Conservation (phyloP, 2,888 invertebrate species). For the Polydrusus pterygomalis region DNA sequence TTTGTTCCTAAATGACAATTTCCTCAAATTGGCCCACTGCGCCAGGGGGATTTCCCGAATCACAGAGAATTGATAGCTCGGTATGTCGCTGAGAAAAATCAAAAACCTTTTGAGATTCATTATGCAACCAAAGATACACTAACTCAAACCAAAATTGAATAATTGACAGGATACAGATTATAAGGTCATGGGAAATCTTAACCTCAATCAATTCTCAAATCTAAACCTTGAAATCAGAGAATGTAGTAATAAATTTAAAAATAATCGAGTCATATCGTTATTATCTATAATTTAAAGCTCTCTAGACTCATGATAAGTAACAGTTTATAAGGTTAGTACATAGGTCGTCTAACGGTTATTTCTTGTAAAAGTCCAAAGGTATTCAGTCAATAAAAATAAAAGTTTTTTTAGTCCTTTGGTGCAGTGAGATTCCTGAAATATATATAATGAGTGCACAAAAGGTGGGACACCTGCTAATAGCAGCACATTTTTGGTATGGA, state of each 20-base stretch:
- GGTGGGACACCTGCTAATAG: conserved; percentile 76
- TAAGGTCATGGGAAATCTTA: background rate
- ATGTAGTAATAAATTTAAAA: background rate
- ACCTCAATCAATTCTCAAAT: background rate
- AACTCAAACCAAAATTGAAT: background rate
- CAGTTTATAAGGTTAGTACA: background rate
- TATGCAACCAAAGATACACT: conserved; percentile 8
- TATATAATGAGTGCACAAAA: conserved; percentile 31
- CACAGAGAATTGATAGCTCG: too few relatives aligned
- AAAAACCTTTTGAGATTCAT: background rate
- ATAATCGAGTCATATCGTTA: background rate
- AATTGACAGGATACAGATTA: background rate
- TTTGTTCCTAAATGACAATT: too few relatives aligned
- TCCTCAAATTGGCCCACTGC: background rate
- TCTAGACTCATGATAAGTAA: conserved; percentile 11
- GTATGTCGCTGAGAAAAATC: too few relatives aligned
- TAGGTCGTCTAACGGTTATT: conserved; percentile 4
- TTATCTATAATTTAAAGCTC: conserved; percentile 6
- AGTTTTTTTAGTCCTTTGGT: background rate
- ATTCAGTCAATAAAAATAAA: background rate
- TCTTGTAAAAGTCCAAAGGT: background rate
- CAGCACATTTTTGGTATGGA: conserved; percentile 79
- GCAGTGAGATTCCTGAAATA: background rate
- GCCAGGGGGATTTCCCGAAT: background rate
- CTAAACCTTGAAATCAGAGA: conserved; percentile 19